Evolutionary conservation across 2,797 vertebrate genomes (phyloP).

Genomic region (Pristis pectinata): DNA sequence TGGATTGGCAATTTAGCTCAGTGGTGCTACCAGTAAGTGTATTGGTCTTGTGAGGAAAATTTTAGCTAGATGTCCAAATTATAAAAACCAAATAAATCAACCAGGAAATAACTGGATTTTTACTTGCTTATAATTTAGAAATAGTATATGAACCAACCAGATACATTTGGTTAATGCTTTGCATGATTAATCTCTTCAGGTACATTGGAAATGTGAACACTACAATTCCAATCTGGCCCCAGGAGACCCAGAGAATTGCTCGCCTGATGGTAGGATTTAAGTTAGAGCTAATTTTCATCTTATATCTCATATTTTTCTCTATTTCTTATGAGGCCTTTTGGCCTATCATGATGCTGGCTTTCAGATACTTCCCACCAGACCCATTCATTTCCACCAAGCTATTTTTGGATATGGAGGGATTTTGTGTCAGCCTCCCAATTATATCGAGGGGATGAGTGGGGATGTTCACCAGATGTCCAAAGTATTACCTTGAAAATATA

Average conservation of each 20-base stretch:
- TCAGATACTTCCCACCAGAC: too few relatives aligned
- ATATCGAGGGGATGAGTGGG: not conserved
- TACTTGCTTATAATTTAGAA: not conserved
- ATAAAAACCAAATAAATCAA: not conserved
- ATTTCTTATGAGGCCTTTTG: too few relatives aligned
- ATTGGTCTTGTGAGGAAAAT: not conserved
- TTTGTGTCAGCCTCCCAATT: not conserved
- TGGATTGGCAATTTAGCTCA: not conserved
- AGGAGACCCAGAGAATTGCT: not conserved
- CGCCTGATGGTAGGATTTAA: not conserved
- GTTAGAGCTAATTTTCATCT: not conserved
- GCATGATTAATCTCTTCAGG: not conserved
- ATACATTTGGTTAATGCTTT: not conserved
- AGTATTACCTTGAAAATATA: not conserved
- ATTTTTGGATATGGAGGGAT: not conserved
- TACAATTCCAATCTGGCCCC: not conserved
- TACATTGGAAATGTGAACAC: not conserved
- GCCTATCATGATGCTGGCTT: too few relatives aligned
- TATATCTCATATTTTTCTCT: too few relatives aligned
- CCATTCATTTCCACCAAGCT: not conserved
- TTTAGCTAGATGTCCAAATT: not conserved
- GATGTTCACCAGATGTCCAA: not conserved
- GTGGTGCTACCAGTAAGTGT: not conserved
- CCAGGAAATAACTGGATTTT: not conserved
- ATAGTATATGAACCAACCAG: not conserved